Conservation (phyloP, 1,140 invertebrate species). For the Apis mellifera region DNA sequence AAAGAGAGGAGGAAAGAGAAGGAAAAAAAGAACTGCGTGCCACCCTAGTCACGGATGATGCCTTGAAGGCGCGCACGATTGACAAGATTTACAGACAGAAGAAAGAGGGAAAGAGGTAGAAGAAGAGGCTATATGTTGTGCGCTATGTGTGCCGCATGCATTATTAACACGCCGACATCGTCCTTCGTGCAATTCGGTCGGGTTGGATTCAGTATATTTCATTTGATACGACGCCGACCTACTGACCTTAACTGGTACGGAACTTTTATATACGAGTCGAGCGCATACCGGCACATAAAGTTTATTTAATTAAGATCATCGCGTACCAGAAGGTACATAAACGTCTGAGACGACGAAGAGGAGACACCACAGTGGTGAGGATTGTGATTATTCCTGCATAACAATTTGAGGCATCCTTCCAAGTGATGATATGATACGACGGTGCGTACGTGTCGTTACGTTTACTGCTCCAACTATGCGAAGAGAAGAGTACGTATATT, state of each 20-base stretch:
- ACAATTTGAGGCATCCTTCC: not conserved
- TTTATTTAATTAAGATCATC: constrained; percentile 55
- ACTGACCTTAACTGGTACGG: constrained; percentile 61
- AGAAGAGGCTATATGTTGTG: not conserved
- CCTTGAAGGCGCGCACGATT: too few relatives aligned
- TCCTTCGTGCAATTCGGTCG: constrained; percentile 54
- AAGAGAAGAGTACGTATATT: too few relatives aligned
- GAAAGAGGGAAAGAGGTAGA: not conserved
- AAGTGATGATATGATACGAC: not conserved
- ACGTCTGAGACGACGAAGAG: not conserved
- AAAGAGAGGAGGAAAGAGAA: not conserved
- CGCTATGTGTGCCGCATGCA: constrained; percentile 39
- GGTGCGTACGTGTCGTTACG: not conserved
- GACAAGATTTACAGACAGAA: constrained; percentile 33
- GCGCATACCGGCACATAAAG: constrained; percentile 9
- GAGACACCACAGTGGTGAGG: not conserved
- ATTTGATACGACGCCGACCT: constrained; percentile 60
- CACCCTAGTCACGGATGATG: constrained; percentile 18
- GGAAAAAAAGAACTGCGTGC: not conserved
- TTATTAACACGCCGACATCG: constrained; percentile 39
- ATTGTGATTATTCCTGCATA: constrained; percentile 14
- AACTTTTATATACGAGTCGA: constrained; percentile 36
- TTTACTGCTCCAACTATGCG: too few relatives aligned
- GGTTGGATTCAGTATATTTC: constrained; percentile 41
- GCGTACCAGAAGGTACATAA: constrained; percentile 1